Evolutionary conservation across 2,888 invertebrate species (phyloP).

Genomic region (Heliconius charithonia): DNA sequence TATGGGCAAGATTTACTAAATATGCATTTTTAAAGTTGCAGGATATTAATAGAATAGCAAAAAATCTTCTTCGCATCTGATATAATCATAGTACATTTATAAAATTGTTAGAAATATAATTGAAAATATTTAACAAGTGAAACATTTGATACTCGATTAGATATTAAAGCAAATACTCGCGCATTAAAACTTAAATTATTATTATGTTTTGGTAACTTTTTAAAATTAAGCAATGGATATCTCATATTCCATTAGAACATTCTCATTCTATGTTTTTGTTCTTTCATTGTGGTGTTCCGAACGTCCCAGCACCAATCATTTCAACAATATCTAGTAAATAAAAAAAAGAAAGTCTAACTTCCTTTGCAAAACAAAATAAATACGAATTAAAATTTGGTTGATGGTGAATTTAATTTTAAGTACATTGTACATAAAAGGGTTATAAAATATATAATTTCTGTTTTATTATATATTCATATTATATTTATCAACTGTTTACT

Average conservation of each 20-base stretch:
- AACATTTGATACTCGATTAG: not conserved
- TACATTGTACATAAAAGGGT: no score
- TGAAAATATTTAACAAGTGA: not conserved
- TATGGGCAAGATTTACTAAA: not conserved
- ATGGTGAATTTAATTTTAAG: no score
- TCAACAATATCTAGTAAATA: not conserved
- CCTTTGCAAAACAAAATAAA: no score
- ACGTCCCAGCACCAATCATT: not conserved
- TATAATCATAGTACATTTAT: no score
- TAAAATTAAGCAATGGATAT: not conserved
- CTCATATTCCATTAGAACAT: not conserved
- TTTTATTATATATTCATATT: not conserved
- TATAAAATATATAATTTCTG: no score
- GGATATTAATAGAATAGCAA: not conserved
- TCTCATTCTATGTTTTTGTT: not conserved
- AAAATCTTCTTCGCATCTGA: not conserved
- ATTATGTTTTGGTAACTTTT: not conserved
- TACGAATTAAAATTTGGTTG: no score
- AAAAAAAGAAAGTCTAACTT: no score
- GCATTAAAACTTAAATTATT: not conserved
- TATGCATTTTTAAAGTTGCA: not conserved
- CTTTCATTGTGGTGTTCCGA: not conserved
- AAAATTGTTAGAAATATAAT: not conserved
- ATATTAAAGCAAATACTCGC: not conserved
- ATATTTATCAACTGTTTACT: not conserved